Percentiles rank a stretch among this genome's conserved stretches.
These are phyloP conservation scores for Drosophila sucinea DNA, from an alignment of 1,140 invertebrate genomes.

Conservation along the genomic window DNA sequence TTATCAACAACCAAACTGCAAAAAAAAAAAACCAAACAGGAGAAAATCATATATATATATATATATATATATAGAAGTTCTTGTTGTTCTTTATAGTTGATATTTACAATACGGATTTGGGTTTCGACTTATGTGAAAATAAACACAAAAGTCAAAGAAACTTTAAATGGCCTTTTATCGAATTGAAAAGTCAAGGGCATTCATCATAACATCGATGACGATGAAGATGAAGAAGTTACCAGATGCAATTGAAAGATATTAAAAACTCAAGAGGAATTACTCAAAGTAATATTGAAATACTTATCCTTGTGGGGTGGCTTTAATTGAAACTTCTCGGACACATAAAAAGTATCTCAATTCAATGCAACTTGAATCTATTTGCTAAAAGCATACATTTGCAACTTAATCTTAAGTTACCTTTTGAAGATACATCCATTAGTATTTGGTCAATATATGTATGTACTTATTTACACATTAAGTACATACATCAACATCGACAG, in stretches of 20 bases:
- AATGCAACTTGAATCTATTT: not conserved
- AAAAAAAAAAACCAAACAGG: not conserved
- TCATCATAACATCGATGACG: not conserved
- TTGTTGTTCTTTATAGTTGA: conserved; percentile 45
- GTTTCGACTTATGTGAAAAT: conserved; percentile 26
- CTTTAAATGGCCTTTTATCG: conserved; percentile 34
- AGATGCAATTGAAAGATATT: not conserved
- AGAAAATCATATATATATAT: conserved; percentile 28
- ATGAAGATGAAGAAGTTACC: not conserved
- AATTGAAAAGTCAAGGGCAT: conserved; percentile 32
- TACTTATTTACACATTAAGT: too few relatives aligned
- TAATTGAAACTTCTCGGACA: not conserved
- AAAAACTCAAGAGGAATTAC: conserved; percentile 2
- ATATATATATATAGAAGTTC: conserved; percentile 22
- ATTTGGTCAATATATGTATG: too few relatives aligned
- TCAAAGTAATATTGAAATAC: conserved; percentile 1
- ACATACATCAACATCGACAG: too few relatives aligned
- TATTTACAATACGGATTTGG: conserved; percentile 40
- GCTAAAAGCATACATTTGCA: too few relatives aligned
- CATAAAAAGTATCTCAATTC: not conserved
- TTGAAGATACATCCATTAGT: too few relatives aligned
- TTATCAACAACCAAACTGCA: conserved; percentile 33
- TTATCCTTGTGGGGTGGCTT: not conserved
- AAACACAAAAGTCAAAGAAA: conserved; percentile 24
- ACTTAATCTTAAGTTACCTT: too few relatives aligned